Evolutionary conservation across 1,140 invertebrate genomes (phyloP), one percentile per base, ranked within the genome.

Genomic region (Limonius californicus): DNA sequence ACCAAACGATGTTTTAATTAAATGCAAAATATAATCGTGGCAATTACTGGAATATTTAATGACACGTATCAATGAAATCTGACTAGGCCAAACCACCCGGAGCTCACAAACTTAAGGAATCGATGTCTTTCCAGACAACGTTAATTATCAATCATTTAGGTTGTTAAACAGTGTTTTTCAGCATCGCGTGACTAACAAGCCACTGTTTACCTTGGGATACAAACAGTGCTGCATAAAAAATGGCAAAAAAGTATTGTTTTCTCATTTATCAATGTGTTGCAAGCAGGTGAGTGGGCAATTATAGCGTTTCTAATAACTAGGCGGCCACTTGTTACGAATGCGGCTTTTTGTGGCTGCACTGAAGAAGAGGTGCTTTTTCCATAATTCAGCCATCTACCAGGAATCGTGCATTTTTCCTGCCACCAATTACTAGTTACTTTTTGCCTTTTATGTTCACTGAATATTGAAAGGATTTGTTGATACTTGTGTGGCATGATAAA

Each of bases 171-270:
- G 35, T 12, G n/a, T 39, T 39, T 39, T 39, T 39, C 8, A 39
- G 7, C 35, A 2, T 39, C n/a, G 23, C 35, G 35, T 39, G 35
- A 39, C 35, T 39, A 39, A 39, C 35, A 39, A 39, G 35, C 35
- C 35, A 39, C 35, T 39, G 35, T 39, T 39, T 39, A 39, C 35
- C 35, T 39, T 39, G 35, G n/a, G 35, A 39, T 39, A 39, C 35
- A 39, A 39, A 39, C 35, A 39, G 8, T 39, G 2, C n/a, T 12
- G 35, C n/a, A 12, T 9, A 39, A 39, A 39, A 39, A 39, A 39
- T 39, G 35, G n/a, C n/a, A 39, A 39, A 39, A 27, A 39, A 39
- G 35, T 12, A 39, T 39, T 12, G 35, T 39, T 6, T 39, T 39
- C 35, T 39, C 35, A 39, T 39, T 39, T 39, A 39, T 39, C 35